Percentiles rank a stretch among this genome's conserved stretches.
These are phyloP conservation scores for Rhamnusium bicolor DNA, from an alignment of 2,888 invertebrate genomes.

Conservation along the genomic window DNA sequence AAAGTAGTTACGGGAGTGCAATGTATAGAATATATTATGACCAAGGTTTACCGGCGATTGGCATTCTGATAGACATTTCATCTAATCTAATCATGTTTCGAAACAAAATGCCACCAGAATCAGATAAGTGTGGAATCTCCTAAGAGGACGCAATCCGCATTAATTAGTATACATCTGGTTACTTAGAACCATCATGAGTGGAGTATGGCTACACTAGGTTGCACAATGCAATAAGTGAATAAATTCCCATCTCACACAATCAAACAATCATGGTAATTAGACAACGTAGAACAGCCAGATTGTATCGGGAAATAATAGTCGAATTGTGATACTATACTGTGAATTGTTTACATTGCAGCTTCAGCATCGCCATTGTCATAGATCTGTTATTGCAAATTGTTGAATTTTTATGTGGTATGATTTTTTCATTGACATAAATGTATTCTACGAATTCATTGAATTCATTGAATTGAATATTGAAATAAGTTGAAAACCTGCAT, in stretches of 20 bases:
- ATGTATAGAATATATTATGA: background rate
- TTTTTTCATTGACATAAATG: too few relatives aligned
- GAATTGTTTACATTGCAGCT: background rate
- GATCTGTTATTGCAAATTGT: background rate
- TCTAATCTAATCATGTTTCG: slow-evolving; percentile 36
- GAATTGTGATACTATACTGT: slow-evolving; percentile 7
- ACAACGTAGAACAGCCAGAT: background rate
- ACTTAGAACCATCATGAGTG: slow-evolving; percentile 6
- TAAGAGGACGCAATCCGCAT: slow-evolving; percentile 31
- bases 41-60: slow-evolving; percentile 16
- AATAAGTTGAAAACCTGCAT: too few relatives aligned
- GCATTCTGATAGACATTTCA: slow-evolving; percentile 22
- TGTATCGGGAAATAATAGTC: slow-evolving; percentile 12
- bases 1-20: background rate
- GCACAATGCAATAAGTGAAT: slow-evolving; percentile 2
- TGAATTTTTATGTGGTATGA: background rate
- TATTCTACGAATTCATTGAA: background rate
- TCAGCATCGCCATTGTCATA: background rate
- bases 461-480: too few relatives aligned
- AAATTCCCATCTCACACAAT: slow-evolving; percentile 17
- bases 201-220: background rate
- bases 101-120: slow-evolving; percentile 35
- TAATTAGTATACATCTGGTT: slow-evolving; percentile 33
- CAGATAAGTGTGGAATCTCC: slow-evolving; percentile 36
- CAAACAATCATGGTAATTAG: slow-evolving; percentile 20